Evolutionary conservation across 2,888 invertebrate species (phyloP), one percentile per base, ranked within the genome.

Genomic region (Euplagia quadripunctaria): DNA sequence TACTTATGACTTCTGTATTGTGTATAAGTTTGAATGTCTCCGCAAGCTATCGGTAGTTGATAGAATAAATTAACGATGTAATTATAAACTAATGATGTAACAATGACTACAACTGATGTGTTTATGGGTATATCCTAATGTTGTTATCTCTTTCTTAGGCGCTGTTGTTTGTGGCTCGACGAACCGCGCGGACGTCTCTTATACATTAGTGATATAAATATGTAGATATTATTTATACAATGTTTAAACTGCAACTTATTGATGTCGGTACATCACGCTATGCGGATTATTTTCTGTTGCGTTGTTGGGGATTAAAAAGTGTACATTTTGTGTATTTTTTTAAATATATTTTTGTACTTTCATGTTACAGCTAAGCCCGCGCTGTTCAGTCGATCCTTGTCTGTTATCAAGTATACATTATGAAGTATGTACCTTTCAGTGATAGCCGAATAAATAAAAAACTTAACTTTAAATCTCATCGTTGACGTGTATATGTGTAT

Each of bases 131-230:
- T 91, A 94, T 94, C 91, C 90, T 93, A 92, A 91, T 88, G 92
- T 95, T 96, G 96, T 96, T 96, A 95, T 93, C 95, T 96, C 95
- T 95, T 96, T 95, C 94, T 94, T 96, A 96, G 96, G 94, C 93
- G 94, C 94, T 94, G 95, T 95, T 96, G 94, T 94, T 92, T 91
- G 90, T 82, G 90, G 91, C 86, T 92, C 90, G 88, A 81, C 87
- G 91, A 88, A 81, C 79, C 87, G 91, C 92, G 92, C 86, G 91
- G 92, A 85, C 74, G 16, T 66, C 71, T 63, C 68, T 70, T 74
- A 64, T 72, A 71, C 75, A 68, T 70, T 81, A 76, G 63, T 69
- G 68, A 78, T 77, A 81, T 71, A 78, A 74, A 63, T 42, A 71
- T 72, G 63, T 72, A 74, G 74, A 65, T 71, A 70, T 65, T 75